Conservation (phyloP, 2,113 vertebrate genomes). For the Stegastes partitus region DNA sequence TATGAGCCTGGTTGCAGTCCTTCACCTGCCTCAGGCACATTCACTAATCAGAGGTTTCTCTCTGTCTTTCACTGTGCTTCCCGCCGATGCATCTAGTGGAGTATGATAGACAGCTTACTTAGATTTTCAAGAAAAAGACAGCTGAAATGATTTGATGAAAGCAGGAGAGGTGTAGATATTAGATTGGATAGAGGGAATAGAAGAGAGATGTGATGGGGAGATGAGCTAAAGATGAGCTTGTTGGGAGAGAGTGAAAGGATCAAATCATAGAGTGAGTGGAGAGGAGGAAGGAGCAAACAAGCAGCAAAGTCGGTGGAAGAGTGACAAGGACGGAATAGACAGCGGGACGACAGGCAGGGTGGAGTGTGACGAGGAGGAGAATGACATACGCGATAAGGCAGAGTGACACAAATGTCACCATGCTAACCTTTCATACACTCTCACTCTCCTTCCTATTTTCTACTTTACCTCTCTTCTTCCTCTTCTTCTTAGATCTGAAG, state of each 20-base stretch:
- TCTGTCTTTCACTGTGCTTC: slow-evolving; percentile 12
- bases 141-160: slow-evolving; percentile 51
- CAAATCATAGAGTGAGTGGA: slow-evolving; percentile 58
- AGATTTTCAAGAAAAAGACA: slow-evolving; percentile 42
- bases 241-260: slow-evolving; percentile 57
- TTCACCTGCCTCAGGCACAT: slow-evolving; percentile 51
- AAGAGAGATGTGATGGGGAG: slow-evolving; percentile 29
- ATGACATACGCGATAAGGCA: slow-evolving; percentile 77
- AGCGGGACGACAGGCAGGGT: slow-evolving; percentile 75
- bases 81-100: slow-evolving; percentile 24
- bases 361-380: slow-evolving; percentile 74
- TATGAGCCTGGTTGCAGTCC: slow-evolving; percentile 26
- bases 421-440: slow-evolving; percentile 79
- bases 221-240: slow-evolving; percentile 55
- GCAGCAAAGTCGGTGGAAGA: slow-evolving; percentile 63
- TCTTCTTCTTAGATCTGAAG: slow-evolving; percentile 60
- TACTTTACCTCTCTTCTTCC: slow-evolving; percentile 48
- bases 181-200: slow-evolving; percentile 53
- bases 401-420: slow-evolving; percentile 83
- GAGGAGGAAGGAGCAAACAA: slow-evolving; percentile 60
- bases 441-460: slow-evolving; percentile 42
- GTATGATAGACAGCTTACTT: slow-evolving; percentile 45
- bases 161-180: slow-evolving; percentile 39
- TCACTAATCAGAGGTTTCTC: slow-evolving; percentile 34
- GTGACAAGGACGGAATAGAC: slow-evolving; percentile 79